A percentile compares a stretch with the other conserved stretches of the same genome.
Conservation (phyloP, 2,888 invertebrate genomes). For the Cheilosia vernalis region DNA sequence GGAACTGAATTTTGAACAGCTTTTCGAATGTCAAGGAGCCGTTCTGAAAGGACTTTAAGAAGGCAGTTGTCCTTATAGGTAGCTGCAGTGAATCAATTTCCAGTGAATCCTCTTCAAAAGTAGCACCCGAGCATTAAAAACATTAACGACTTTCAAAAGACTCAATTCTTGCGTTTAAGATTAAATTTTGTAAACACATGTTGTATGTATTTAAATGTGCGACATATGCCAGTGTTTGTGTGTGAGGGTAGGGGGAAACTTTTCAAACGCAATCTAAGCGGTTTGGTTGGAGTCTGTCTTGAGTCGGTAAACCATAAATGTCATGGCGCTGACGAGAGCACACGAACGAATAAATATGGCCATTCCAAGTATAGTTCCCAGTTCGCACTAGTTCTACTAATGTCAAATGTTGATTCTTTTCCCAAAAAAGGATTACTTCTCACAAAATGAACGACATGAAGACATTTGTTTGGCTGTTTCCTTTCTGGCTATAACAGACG, state of each 20-base stretch:
- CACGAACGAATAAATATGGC: slow-evolving; percentile 19
- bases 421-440: slow-evolving; percentile 58
- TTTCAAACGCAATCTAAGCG: slow-evolving; percentile 31
- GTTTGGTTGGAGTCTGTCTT: slow-evolving; percentile 7
- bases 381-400: slow-evolving; percentile 16
- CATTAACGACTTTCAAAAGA: no score
- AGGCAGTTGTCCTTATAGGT: no score
- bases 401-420: slow-evolving; percentile 51
- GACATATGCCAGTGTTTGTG: slow-evolving; percentile 18
- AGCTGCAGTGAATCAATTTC: no score
- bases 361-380: slow-evolving; percentile 20
- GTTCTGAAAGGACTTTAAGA: no score
- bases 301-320: slow-evolving; percentile 20
- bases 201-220: slow-evolving; percentile 5
- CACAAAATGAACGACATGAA: slow-evolving; percentile 55
- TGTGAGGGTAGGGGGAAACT: slow-evolving; percentile 14
- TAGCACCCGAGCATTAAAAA: no score
- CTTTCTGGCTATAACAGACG: neutral
- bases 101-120: no score
- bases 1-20: neutral
- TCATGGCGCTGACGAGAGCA: slow-evolving; percentile 15
- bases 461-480: slow-evolving; percentile 66
- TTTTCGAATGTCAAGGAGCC: neutral
- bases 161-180: no score
- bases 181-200: no score